A percentile compares a stretch with the other conserved stretches of the same genome.
phyloP scores from a whole-genome alignment of 2,113 vertebrate genomes.

The Crotalus helleri region DNA sequence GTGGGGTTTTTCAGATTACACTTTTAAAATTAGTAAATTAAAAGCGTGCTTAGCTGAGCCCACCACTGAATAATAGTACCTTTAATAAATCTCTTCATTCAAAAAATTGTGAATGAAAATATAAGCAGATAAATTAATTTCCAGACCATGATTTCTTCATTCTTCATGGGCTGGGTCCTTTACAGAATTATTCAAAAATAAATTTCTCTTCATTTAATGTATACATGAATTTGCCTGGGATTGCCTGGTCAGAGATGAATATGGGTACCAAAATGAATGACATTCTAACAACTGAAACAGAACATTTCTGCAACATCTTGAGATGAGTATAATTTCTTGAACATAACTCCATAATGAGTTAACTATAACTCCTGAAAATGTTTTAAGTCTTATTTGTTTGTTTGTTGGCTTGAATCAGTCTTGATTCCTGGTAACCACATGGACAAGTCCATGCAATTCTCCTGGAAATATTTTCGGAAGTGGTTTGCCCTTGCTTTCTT shows the following conservation, averaged over 20 bases:
- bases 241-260: not conserved
- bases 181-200: not conserved
- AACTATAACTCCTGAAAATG: not conserved
- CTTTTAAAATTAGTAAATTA: not conserved
- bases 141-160: not conserved
- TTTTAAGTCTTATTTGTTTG: not conserved
- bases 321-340: not conserved
- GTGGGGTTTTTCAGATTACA: not conserved
- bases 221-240: not conserved
- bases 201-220: not conserved
- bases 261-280: not conserved
- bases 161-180: not conserved
- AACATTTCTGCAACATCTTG: not conserved
- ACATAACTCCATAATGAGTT: not conserved
- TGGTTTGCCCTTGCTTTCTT: not conserved
- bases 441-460: not conserved
- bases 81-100: not conserved
- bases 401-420: not conserved
- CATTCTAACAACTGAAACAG: not conserved
- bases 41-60: not conserved
- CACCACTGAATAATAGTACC: not conserved
- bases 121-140: not conserved
- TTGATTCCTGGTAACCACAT: not conserved
- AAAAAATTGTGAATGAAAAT: not conserved
- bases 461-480: not conserved